A percentile compares a stretch with the other conserved stretches of the same genome.
These are phyloP conservation scores for Bubo blakistoni DNA, from an alignment of 2,113 vertebrate genomes.

Conservation along the genomic window DNA sequence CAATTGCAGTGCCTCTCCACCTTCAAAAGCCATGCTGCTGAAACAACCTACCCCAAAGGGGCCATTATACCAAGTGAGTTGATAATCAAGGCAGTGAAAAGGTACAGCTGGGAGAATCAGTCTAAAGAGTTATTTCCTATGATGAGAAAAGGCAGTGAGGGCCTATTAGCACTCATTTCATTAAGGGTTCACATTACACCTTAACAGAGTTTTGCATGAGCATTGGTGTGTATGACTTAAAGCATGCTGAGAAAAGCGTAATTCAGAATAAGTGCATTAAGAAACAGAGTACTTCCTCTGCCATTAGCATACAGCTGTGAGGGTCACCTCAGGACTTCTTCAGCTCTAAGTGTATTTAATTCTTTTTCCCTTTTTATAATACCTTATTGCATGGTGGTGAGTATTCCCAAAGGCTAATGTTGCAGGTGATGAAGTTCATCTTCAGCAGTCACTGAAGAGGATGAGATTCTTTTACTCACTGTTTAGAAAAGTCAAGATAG, in stretches of 20 bases:
- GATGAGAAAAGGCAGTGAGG: neutral
- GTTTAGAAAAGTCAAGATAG: neutral
- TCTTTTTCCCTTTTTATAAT: neutral
- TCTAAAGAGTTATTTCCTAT: neutral
- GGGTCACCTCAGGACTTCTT: neutral
- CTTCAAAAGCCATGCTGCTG: neutral
- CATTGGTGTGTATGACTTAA: neutral
- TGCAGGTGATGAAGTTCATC: neutral
- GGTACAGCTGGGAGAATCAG: neutral
- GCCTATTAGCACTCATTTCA: neutral
- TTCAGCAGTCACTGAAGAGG: neutral
- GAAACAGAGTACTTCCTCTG: neutral
- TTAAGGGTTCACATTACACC: neutral
- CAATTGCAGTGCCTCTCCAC: neutral
- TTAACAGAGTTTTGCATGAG: neutral
- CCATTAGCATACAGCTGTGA: neutral
- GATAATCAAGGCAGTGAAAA: neutral
- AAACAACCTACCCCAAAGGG: neutral
- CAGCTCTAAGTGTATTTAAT: neutral
- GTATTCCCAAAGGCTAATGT: neutral
- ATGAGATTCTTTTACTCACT: neutral
- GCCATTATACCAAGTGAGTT: neutral
- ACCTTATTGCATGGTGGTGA: neutral
- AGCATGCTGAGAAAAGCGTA: neutral
- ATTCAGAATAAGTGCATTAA: neutral